Percentiles rank a stretch among this genome's conserved stretches.
Conservation (phyloP, 2,888 invertebrate genomes). For the Drosophila paranaensis region DNA sequence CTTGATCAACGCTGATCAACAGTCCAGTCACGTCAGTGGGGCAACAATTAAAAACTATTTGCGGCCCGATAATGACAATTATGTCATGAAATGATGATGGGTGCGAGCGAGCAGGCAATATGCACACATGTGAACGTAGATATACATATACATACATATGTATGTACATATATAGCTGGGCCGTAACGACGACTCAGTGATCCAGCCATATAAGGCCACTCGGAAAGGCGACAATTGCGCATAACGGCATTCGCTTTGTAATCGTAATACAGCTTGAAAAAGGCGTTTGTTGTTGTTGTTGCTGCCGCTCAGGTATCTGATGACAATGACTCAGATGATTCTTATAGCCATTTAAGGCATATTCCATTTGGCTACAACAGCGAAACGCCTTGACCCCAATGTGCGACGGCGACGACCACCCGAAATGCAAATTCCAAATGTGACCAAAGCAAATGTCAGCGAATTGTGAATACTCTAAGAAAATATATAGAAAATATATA, state of each 20-base stretch:
- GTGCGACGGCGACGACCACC: background rate
- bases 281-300: slow-evolving; percentile 4
- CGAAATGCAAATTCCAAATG: slow-evolving; percentile 29
- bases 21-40: slow-evolving; percentile 65
- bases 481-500: too few relatives aligned
- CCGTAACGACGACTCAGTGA: slow-evolving; percentile 15
- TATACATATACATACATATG: background rate
- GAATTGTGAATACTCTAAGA: background rate
- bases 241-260: slow-evolving; percentile 49
- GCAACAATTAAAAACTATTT: slow-evolving; percentile 75
- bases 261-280: slow-evolving; percentile 23
- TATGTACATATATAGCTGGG: slow-evolving; percentile 29
- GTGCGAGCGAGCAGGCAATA: slow-evolving; percentile 6
- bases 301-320: slow-evolving; percentile 28
- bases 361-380: slow-evolving; percentile 24
- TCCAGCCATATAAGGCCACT: slow-evolving; percentile 50
- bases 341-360: slow-evolving; percentile 45
- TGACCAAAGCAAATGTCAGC: background rate
- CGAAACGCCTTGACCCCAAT: slow-evolving; percentile 46
- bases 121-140: background rate
- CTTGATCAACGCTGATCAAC: slow-evolving; percentile 41
- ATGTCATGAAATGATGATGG: slow-evolving; percentile 46
- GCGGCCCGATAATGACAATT: slow-evolving; percentile 72
- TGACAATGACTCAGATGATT: slow-evolving; percentile 44
- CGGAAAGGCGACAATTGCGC: slow-evolving; percentile 37